Conservation (phyloP, 2,888 invertebrate species). For the Caenorhabditis becei region DNA sequence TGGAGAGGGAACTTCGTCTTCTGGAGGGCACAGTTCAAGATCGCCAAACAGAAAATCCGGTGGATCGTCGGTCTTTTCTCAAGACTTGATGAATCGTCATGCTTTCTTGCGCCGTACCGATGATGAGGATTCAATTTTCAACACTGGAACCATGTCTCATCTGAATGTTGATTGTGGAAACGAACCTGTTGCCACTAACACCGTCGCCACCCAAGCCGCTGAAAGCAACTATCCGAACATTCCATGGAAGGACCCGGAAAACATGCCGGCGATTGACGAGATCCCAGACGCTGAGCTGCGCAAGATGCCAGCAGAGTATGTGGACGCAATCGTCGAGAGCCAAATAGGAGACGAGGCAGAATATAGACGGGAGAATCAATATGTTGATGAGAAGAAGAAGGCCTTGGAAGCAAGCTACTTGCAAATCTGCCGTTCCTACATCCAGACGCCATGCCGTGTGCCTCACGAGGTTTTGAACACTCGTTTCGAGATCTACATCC, state of each 20-base stretch:
- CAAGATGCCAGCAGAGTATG: slow-evolving; percentile 33
- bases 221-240: neutral
- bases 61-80: neutral
- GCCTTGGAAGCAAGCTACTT: neutral
- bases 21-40: neutral
- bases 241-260: slow-evolving; percentile 19
- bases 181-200: too few relatives aligned
- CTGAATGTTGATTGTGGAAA: neutral
- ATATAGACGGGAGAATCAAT: neutral
- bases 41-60: neutral
- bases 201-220: neutral
- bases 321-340: neutral
- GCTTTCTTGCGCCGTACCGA: neutral
- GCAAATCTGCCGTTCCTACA: neutral
- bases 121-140: neutral
- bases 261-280: slow-evolving; percentile 7
- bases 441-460: neutral
- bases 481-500: slow-evolving; percentile 29
- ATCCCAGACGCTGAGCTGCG: neutral
- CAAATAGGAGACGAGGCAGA: neutral
- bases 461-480: slow-evolving; percentile 7
- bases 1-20: neutral
- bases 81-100: neutral
- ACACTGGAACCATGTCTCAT: neutral
- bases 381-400: neutral